Evolutionary conservation across 1,140 invertebrate genomes (phyloP).

Genomic region (Venturia canescens): DNA sequence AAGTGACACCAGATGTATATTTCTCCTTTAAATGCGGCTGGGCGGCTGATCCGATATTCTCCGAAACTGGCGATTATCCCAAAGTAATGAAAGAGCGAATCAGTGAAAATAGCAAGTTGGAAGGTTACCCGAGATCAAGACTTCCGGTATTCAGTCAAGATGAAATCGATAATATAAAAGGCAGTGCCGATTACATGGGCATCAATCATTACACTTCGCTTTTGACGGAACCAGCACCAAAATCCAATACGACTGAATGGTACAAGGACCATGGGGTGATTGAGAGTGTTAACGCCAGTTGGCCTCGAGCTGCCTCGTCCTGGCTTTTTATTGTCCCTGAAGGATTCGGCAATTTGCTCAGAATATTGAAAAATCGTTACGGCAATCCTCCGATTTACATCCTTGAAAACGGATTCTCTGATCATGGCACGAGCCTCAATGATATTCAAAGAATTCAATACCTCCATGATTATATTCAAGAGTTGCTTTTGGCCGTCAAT

Average conservation of each 20-base stretch:
- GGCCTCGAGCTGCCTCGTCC: conserved; percentile 61
- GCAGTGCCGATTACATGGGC: conserved; percentile 78
- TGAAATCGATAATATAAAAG: conserved; percentile 68
- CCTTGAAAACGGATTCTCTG: conserved; percentile 84
- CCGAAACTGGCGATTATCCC: conserved; percentile 78
- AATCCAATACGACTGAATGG: conserved; percentile 52
- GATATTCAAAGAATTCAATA: conserved; percentile 70
- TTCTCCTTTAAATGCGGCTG: conserved; percentile 77
- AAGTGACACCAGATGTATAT: background rate
- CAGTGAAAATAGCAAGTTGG: conserved; percentile 74
- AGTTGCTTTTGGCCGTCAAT: conserved; percentile 63
- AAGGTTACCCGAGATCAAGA: conserved; percentile 75
- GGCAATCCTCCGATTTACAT: conserved; percentile 81
- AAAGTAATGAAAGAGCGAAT: conserved; percentile 75
- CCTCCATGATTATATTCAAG: conserved; percentile 76
- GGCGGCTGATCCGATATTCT: conserved; percentile 79
- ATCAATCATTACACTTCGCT: conserved; percentile 80
- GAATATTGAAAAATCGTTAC: conserved; percentile 81
- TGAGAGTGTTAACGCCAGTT: conserved; percentile 55
- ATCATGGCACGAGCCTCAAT: conserved; percentile 56
- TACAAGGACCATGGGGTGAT: conserved; percentile 63
- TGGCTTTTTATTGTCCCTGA: conserved; percentile 76
- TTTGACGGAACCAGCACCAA: conserved; percentile 58
- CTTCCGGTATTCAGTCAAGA: conserved; percentile 73
- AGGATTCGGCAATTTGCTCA: conserved; percentile 78